These are phyloP conservation scores for Aphelenchoides fujianensis DNA, from an alignment of 1,140 invertebrate species.

Conservation along the genomic window DNA sequence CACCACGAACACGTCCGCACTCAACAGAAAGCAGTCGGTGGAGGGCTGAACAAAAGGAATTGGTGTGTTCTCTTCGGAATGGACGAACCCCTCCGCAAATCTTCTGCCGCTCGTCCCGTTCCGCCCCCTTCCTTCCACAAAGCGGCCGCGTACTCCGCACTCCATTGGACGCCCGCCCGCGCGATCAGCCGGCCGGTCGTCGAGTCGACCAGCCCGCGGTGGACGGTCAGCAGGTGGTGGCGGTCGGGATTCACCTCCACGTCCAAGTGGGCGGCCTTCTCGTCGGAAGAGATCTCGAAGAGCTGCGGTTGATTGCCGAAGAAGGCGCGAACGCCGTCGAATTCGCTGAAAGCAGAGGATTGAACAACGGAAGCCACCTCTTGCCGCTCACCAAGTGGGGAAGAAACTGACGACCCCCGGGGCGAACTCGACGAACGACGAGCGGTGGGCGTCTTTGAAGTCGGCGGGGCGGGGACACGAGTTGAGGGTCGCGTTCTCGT, in stretches of 20 bases:
- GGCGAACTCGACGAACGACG: conserved; percentile 22
- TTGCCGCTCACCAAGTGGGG: conserved; percentile 22
- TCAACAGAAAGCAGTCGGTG: background rate
- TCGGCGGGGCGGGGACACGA: background rate
- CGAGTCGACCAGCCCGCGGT: background rate
- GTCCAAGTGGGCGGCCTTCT: background rate
- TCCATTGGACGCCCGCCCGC: background rate
- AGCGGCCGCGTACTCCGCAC: background rate
- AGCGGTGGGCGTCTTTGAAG: conserved; percentile 3
- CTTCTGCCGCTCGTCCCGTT: background rate
- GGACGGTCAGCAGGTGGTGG: background rate
- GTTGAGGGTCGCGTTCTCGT: conserved; percentile 18
- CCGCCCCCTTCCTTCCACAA: background rate
- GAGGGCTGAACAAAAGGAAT: background rate
- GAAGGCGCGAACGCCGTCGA: conserved; percentile 4
- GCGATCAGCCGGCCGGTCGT: background rate
- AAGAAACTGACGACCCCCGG: conserved; percentile 21
- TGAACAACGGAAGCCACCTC: too few relatives aligned
- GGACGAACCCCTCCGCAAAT: background rate
- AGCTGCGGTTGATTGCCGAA: conserved; percentile 24
- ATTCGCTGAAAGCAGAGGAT: conserved; percentile 21
- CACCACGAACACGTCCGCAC: background rate
- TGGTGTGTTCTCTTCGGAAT: background rate
- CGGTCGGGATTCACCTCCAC: background rate
- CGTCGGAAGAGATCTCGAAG: background rate